Base-by-base conservation (phyloP, 2,888 invertebrate species). In the Ectobius pallidus region DNA sequence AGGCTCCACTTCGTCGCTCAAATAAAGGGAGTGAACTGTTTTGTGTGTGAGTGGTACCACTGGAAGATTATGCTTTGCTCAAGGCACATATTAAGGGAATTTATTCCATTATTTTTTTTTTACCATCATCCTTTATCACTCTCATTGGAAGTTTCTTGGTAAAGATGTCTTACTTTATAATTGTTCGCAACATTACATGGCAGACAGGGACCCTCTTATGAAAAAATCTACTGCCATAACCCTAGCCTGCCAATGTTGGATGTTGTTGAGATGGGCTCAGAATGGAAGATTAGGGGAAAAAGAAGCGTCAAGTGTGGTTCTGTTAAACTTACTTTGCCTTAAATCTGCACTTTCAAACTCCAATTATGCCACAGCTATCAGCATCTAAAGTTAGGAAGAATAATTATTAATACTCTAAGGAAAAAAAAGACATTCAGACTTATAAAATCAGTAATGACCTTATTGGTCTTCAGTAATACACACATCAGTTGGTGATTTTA, bases 1-100 rank as follows among this genome's bases (percentile, higher is more conserved):
- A 69, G 75, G 73, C n/a, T 73, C 75, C 52, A 70, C 69, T 58
- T 67, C 71, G 52, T 72, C 73, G 44, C 72, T 75, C 69, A 73
- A 73, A 70, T 73, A 75, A 65, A 30, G 7, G 27, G 58, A 25
- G n/a, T n/a, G 3, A 52, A 25, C 1, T 20, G 49, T 49, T 18
- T 49, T 49, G 3, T 49, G 20, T 18, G 11, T 49, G 25, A 25
- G 22, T 20, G 49, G 22, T 22, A 49, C 11, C 22, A 22, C 49
- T 20, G 22, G 25, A 25, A 52, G 25, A 52, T 18, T 3, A 52
- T 58, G 58, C 30, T 58, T 58, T 58, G 58, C 32, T 58, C 58
- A 30, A 16, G n/a, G 58, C 30, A 58, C 30, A 16, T 16, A 27
- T 9, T 3, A 16, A 9, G 30, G 4, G 58, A 58, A 30, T 11